Evolutionary conservation across 2,888 invertebrate species (phyloP), one percentile per base, ranked within the genome.

Genomic region (Automeris io): DNA sequence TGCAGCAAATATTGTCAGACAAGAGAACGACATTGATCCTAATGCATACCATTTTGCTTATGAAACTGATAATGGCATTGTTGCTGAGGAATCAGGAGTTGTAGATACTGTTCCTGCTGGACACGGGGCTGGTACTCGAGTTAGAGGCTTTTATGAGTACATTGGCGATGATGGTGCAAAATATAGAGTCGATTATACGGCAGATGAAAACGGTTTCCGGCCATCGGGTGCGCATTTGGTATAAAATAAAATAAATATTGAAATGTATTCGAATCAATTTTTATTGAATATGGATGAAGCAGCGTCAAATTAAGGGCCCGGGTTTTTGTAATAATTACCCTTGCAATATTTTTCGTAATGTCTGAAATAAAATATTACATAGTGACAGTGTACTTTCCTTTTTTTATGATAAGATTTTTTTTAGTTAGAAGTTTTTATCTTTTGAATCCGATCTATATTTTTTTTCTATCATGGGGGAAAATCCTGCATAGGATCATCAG

Each of bases 141-240:
- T 91, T 1, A 85, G 79, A 39, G 92, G 92, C 2, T 91, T 90
- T 61, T 92, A 88, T 61, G 89, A 91, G 51, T 92, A 91, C 61
- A 88, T 91, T 1, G 92, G 91, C 1, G 90, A 90, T 35, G 89
- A 91, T 56, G 90, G 90, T 39, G 60, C 80, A 2, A 83, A 83
- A 25, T 88, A 90, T 60, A 74, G 87, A 37, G 86, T 90, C 5
- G 87, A 87, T 49, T 91, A 90, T 53, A 80, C 82, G 3, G 90
- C 91, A 24, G 90, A 90, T 51, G 90, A 90, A 57, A 89, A 90
- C 43, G 90, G 90, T 16, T 89, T 87, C 63, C 71, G 77, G 39
- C 82, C 89, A 0, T 67, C 63, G 35, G 89, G 90, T n/a, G 87
- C 87, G 16, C 90, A 90, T 57, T 62, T 87, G 42, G 86, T 85